Evolutionary conservation across 1,140 invertebrate species (phyloP).

Genomic region (Hycleus phaleratus): DNA sequence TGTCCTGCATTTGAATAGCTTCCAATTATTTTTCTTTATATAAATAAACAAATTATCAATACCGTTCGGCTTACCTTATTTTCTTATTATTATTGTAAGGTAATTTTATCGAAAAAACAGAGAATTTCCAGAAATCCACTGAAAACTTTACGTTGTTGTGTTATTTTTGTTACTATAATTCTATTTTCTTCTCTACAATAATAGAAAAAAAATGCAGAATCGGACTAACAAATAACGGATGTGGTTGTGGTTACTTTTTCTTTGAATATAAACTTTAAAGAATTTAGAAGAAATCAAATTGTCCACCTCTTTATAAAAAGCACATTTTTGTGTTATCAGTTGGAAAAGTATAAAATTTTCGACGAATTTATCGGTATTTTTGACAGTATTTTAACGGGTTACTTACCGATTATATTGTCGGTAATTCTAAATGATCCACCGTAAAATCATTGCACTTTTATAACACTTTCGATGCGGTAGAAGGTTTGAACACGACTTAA

Average conservation of each 20-base stretch:
- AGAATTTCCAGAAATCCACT: not conserved
- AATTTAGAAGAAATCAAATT: not conserved
- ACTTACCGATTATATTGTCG: too few species aligned
- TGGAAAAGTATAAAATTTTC: too few species aligned
- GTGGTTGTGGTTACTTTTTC: not conserved
- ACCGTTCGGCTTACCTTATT: not conserved
- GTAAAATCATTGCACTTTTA: constrained; percentile 34
- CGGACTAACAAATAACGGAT: not conserved
- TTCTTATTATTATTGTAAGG: not conserved
- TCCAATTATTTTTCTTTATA: constrained; percentile 13
- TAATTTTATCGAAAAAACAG: not conserved
- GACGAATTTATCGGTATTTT: too few species aligned
- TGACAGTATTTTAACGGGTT: too few species aligned
- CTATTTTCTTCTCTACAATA: too few species aligned
- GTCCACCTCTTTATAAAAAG: too few species aligned
- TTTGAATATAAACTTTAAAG: not conserved
- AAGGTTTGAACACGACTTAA: constrained; percentile 22
- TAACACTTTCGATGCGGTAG: constrained; percentile 23
- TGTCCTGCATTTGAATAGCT: constrained; percentile 13
- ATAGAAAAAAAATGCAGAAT: too few species aligned
- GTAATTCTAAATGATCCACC: constrained; percentile 20
- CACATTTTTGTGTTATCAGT: too few species aligned
- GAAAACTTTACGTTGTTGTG: not conserved
- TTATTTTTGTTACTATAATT: too few species aligned
- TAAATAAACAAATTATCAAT: constrained; percentile 15